Evolutionary conservation across 2,113 vertebrate genomes (phyloP), one percentile per base, ranked within the genome.

Genomic region (Clarias batrachus): DNA sequence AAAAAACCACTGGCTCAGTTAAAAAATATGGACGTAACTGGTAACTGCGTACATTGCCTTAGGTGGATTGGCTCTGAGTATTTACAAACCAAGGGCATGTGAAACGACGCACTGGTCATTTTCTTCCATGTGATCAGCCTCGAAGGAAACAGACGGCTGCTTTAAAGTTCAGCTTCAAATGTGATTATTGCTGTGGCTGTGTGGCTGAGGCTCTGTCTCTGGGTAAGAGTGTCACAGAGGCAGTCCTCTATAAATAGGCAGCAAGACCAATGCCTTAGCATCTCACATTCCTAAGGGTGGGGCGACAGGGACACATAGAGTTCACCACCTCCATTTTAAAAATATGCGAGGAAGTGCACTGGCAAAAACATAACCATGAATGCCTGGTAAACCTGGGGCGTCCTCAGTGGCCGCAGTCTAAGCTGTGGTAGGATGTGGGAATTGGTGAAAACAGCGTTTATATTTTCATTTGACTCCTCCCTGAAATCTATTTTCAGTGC

Each of bases 171-270:
- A 73, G 63, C 83, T 30, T 83, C 80, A 90, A 77, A 85, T 81
- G 86, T 70, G 74, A 87, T 79, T 48, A 70, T 52, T 11, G 57
- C 63, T 85, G 81, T 87, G 79, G 76, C 84, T 70, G 59, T 89
- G 88, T 86, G 87, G 86, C 82, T 86, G 77, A 87, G 90, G 41
- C 84, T 84, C 84, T 93, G 91, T 92, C 91, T 94, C 89, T 93
- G 93, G 91, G 93, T 93, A 93, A 94, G 92, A 89, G 92, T 94
- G 94, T 94, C 93, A 93, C 92, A 92, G 91, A 92, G 87, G 92
- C 92, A 91, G 92, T 92, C 89, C 89, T 87, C 94, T 95, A 95
- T 94, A 93, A 94, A 96, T 95, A 96, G 93, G 82, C 82, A 91
- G 90, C 91, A 90, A 90, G 91, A 92, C 91, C 91, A 90, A 92